Percentiles rank a stretch among this genome's conserved stretches.
phyloP scores from a whole-genome alignment of 1,140 invertebrate species.

The Nixonia krombeini region DNA sequence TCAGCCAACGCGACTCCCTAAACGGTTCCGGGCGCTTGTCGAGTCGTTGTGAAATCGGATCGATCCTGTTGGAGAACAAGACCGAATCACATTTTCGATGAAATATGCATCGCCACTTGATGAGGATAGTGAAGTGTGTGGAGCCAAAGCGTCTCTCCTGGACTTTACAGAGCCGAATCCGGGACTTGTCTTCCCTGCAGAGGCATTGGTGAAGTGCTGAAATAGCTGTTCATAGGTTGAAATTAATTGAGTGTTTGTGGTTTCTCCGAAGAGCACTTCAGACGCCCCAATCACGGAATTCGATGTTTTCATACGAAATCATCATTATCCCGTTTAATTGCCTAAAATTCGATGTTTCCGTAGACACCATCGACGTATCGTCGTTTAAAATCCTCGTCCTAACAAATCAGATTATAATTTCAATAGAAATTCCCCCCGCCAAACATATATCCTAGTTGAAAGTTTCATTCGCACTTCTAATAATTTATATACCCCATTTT shows the following conservation, averaged over 20 bases:
- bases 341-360: background rate
- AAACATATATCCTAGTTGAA: too few relatives aligned
- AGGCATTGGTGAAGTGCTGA: slow-evolving; percentile 10
- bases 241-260: slow-evolving; percentile 20
- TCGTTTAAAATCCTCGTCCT: too few relatives aligned
- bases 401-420: too few relatives aligned
- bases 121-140: slow-evolving; percentile 24
- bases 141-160: slow-evolving; percentile 14
- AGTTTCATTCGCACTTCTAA: too few relatives aligned
- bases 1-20: too few relatives aligned
- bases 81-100: slow-evolving; percentile 18
- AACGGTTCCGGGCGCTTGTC: too few relatives aligned
- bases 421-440: too few relatives aligned
- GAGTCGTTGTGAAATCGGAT: too few relatives aligned
- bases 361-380: too few relatives aligned
- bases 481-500: too few relatives aligned
- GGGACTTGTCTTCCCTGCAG: slow-evolving; percentile 12
- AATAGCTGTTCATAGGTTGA: slow-evolving; percentile 14
- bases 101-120: slow-evolving; percentile 24
- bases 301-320: background rate
- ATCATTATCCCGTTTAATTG: background rate
- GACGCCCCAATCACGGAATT: background rate
- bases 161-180: slow-evolving; percentile 21
- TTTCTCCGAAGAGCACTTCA: background rate
- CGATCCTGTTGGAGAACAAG: too few relatives aligned